Percentiles rank a stretch among this genome's conserved stretches.
Conservation (phyloP, 2,888 invertebrate genomes). For the Kuschelorhynchus macadamiae region DNA sequence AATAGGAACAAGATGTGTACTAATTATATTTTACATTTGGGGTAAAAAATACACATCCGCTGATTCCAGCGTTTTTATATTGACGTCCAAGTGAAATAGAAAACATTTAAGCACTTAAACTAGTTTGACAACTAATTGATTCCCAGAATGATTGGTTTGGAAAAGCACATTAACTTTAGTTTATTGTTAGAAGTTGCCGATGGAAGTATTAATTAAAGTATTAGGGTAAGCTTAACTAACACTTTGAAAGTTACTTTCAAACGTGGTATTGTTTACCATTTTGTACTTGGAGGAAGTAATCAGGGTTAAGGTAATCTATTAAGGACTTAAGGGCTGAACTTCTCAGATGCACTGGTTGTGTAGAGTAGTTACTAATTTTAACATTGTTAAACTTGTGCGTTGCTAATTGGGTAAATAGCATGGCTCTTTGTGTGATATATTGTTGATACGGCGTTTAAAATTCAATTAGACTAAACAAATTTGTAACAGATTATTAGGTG, state of each 20-base stretch:
- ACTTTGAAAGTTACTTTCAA: conserved; percentile 36
- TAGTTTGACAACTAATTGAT: too few species aligned
- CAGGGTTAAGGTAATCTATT: conserved; percentile 31
- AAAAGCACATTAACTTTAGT: too few species aligned
- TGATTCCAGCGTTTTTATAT: too few species aligned
- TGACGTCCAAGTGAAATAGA: too few species aligned
- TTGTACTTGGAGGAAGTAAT: conserved; percentile 36
- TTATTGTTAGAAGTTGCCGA: neutral
- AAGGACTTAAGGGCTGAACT: conserved; percentile 37
- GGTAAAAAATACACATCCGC: too few species aligned
- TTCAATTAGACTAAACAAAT: too few species aligned
- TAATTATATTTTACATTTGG: too few species aligned
- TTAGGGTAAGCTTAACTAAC: conserved; percentile 30
- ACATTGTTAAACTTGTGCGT: conserved; percentile 19
- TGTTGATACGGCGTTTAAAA: too few species aligned
- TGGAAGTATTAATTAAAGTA: conserved; percentile 32
- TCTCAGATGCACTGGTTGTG: conserved; percentile 16
- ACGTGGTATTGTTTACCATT: conserved; percentile 29
- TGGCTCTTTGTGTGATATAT: conserved; percentile 1
- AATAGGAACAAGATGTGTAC: too few species aligned
- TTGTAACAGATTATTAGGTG: too few species aligned
- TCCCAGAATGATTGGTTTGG: too few species aligned
- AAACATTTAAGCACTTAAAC: too few species aligned
- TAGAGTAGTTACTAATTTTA: conserved; percentile 31
- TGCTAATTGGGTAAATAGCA: conserved; percentile 17